Conservation (phyloP, 2,888 invertebrate species). For the Griposia aprilina region DNA sequence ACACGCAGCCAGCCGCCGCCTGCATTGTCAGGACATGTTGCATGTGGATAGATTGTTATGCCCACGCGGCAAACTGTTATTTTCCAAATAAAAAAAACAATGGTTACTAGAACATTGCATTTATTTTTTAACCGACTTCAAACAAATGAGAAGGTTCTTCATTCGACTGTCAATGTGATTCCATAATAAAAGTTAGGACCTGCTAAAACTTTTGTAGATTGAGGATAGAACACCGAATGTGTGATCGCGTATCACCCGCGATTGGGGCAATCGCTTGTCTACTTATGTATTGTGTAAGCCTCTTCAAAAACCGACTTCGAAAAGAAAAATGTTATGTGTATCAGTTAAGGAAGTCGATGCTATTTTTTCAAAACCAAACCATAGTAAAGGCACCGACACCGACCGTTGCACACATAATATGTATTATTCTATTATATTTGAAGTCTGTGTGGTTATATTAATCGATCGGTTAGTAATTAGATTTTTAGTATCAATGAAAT, state of each 20-base stretch:
- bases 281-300: too few relatives aligned
- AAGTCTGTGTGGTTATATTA: too few relatives aligned
- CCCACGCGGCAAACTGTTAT: slow-evolving; percentile 31
- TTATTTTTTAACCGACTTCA: slow-evolving; percentile 11
- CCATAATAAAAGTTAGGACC: neutral
- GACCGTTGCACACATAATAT: too few relatives aligned
- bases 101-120: neutral
- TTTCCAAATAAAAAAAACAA: slow-evolving; percentile 34
- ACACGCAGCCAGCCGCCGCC: slow-evolving; percentile 4
- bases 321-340: too few relatives aligned
- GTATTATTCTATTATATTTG: too few relatives aligned
- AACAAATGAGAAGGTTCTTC: neutral
- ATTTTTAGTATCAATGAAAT: too few relatives aligned
- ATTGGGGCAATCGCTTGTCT: too few relatives aligned
- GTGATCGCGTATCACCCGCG: neutral
- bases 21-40: neutral
- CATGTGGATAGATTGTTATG: slow-evolving; percentile 9
- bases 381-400: too few relatives aligned
- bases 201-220: neutral
- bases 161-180: neutral
- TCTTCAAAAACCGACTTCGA: too few relatives aligned
- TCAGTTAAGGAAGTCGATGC: too few relatives aligned
- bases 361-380: too few relatives aligned
- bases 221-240: neutral
- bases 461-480: too few relatives aligned